Evolutionary conservation across 2,113 vertebrate genomes (phyloP), one percentile per base, ranked within the genome.

Genomic region (Dicerorhinus sumatrensis): DNA sequence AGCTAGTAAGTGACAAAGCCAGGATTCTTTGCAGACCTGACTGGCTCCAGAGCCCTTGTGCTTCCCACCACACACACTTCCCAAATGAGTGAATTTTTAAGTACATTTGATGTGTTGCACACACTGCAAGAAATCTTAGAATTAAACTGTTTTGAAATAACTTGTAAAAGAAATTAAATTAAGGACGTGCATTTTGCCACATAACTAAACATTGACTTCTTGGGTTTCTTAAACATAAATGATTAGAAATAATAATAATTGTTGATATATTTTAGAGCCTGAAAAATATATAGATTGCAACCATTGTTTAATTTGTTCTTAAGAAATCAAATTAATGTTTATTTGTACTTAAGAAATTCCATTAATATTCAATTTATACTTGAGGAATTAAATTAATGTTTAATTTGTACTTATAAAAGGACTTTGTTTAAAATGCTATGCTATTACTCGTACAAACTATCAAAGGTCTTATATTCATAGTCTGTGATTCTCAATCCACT

Each of bases 321-420:
- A 92, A 85, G 73, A 94, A 93, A 60, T 72, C 51, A 70, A 75
- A 91, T 65, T 96, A 94, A 94, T 70, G 76, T 70, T 89, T 79
- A 84, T 70, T 84, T 92, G 76, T 72, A 79, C 77, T 89, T 83
- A 75, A 88, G 62, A 86, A 95, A 92, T 89, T 88, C 27, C 86
- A 94, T 56, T 94, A 63, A 46, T 88, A 63, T 87, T 92, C 86
- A 84, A 73, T 92, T 88, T 92, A 89, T 54, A 54, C 70, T 84
- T 84, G 67, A 91, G 76, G 58, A 87, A 75, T 92, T 93, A 63
- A 87, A 75, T 92, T 93, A 81, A 90, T 82, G 51, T 72, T 96
- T 89, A 76, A 92, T 82, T 97, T 97, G 48, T 69, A 88, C 46
- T 97, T 93, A 79, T 85, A 42, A 62, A 91, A 56, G 91, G 81